Evolutionary conservation across 2,888 invertebrate genomes (phyloP), one percentile per base, ranked within the genome.

Genomic region (Palloptera scutellata): DNA sequence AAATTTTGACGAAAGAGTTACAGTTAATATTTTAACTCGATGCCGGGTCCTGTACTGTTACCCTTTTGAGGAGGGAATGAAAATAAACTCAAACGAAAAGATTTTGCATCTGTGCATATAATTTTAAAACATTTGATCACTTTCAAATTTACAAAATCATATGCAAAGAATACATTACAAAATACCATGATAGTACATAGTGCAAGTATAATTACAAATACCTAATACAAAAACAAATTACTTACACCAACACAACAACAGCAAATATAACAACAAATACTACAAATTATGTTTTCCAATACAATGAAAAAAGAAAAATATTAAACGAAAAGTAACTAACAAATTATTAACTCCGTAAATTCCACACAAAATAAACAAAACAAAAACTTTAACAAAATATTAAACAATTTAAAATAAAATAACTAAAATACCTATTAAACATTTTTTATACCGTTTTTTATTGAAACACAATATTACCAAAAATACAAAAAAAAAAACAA

Each of bases 221-320:
- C 72, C 59, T 30, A 30, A 30, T 4, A 72, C 70, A 68, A 57
- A 71, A 64, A 70, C 61, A 58, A 64, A 62, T 63, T 69, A 70
- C 61, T 17, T 58, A 54, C 65, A 72, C 57, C 62, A 15, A 17
- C 54, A 60, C 62, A 15, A 17, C 54, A 60, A 69, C 42, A 48
- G 41, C 30, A 64, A 40, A 55, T 45, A 61, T 30, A 68, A 68
- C 42, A 61, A 61, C 66, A 67, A 62, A 61, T 64, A 67, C 72
- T 64, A 66, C 67, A 70, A 79, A 71, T 73, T 71, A 77, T 66
- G 75, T 76, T 79, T 76, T 79, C 76, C 74, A 77, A 74, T 45
- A 61, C 66, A 64, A 52, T 40, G 40, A 51, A 57, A 48, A 55
- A 20, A 51, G 45, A 66, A 45, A 45, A 19, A 55, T 55, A 40